Percentiles rank a stretch among this genome's conserved stretches.
Conservation (phyloP, 2,797 vertebrate species). For the Lophius americanus region DNA sequence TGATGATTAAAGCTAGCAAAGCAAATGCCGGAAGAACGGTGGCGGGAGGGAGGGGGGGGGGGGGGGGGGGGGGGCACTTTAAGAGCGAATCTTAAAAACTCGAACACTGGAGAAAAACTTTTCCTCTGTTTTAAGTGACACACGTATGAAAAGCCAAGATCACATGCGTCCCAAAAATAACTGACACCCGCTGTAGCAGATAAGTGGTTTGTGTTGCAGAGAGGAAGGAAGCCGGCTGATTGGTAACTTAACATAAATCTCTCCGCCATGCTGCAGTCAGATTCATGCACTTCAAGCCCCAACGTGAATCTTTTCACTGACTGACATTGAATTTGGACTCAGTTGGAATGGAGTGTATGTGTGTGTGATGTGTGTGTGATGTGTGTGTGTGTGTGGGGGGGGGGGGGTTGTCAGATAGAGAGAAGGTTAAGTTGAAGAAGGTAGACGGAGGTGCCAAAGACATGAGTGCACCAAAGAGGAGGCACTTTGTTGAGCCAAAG, state of each 20-base stretch:
- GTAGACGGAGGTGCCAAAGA: slow-evolving; percentile 70
- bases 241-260: slow-evolving; percentile 44
- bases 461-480: slow-evolving; percentile 77
- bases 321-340: slow-evolving; percentile 38
- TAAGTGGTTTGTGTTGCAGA: slow-evolving; percentile 46
- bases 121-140: slow-evolving; percentile 49
- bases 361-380: too few species aligned
- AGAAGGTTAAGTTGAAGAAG: slow-evolving; percentile 43
- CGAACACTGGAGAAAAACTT: slow-evolving; percentile 28
- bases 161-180: slow-evolving; percentile 62
- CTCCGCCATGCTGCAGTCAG: slow-evolving; percentile 23
- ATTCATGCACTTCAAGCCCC: slow-evolving; percentile 35
- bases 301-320: slow-evolving; percentile 17
- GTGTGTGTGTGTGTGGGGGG: too few species aligned
- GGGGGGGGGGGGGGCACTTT: too few species aligned
- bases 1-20: slow-evolving; percentile 13
- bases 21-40: slow-evolving; percentile 8
- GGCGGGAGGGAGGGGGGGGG: too few species aligned
- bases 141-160: slow-evolving; percentile 51
- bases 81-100: slow-evolving; percentile 27
- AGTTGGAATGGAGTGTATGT: neutral
- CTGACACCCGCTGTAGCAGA: slow-evolving; percentile 54
- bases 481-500: slow-evolving; percentile 82
- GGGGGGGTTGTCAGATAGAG: slow-evolving; percentile 43
- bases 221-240: slow-evolving; percentile 51